phyloP scores from a whole-genome alignment of 2,888 invertebrate genomes.

The Onthophagus sagittarius region DNA sequence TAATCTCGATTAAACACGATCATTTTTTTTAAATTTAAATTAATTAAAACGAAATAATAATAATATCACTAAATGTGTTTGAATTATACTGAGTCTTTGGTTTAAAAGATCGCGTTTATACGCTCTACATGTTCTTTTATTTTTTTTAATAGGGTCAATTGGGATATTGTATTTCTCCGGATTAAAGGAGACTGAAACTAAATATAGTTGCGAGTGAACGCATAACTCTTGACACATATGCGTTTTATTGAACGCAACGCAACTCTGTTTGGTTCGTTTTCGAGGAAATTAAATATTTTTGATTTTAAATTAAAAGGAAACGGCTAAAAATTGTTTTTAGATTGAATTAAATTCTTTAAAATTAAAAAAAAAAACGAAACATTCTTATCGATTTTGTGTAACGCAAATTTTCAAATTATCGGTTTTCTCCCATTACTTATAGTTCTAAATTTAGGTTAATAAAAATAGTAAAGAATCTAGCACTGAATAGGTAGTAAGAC shows the following conservation, averaged over 20 bases:
- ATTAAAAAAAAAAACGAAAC: no score
- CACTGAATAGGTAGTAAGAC: no score
- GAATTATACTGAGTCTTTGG: not conserved
- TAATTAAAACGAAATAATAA: not conserved
- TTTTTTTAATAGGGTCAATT: not conserved
- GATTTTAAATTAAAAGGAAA: not conserved
- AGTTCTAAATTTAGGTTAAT: no score
- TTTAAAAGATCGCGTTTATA: no score
- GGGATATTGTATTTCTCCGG: not conserved
- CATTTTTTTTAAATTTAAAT: not conserved
- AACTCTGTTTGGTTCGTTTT: not conserved
- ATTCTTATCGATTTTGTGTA: no score
- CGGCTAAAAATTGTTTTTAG: no score
- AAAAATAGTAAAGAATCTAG: no score
- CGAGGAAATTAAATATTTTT: not conserved
- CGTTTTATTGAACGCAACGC: not conserved
- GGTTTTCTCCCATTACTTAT: no score
- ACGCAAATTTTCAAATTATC: no score
- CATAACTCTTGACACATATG: not conserved
- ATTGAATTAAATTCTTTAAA: no score
- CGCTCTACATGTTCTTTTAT: not conserved
- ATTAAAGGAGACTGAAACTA: not conserved
- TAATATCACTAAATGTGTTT: not conserved
- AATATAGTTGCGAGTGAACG: not conserved
- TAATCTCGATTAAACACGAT: not conserved